Base-by-base conservation (phyloP, 1,140 invertebrate species). In the Lasaia peninsularis region DNA sequence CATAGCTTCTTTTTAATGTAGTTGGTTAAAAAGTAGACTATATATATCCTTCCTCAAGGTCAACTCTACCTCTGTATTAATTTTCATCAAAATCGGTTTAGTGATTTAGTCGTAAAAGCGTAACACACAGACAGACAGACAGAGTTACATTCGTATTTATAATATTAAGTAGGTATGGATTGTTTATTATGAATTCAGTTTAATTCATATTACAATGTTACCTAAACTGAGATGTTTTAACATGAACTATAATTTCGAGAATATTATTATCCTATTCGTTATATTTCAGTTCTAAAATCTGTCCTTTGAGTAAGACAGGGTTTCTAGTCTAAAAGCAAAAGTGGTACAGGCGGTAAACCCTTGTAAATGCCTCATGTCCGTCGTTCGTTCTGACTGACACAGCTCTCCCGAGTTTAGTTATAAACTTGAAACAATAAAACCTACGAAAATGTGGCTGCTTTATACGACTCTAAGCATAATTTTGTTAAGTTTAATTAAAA, bases 301-400 rank as follows among this genome's bases (percentile, higher is more conserved):
- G 31, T 53, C 54, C 53, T 50, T 57, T 57, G 56, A 54, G 50
- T 54, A 56, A 62, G 50, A 49, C 52, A 28, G 49, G 31, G 21
- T 44, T 55, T 51, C 24, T 11, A 51, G 32, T 59, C 28, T 56
- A 66, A 55, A 59, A 40, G 52, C 60, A 62, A 66, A 63, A 50
- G 63, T 53, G 21, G 54, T 61, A 67, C 35, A 18, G 12, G 14
- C 35, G 35, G 14, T 40, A 40, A 40, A 40, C 65, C 65, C 65
- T 67, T 59, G 65, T 67, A 61, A 67, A 67, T 63, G 65, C 63
- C 65, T 59, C 55, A 21, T 52, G 65, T 56, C 62, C 48, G 54
- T 57, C 58, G 52, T 37, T 63, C 44, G 35, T n/a, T 49, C 49
- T 44, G 55, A 48, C 48, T 34, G 20, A 51, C 35, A 21, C n/a